A percentile compares a stretch with the other conserved stretches of the same genome.
Conservation (phyloP, 1,140 invertebrate genomes). For the Heliconius nattereri region DNA sequence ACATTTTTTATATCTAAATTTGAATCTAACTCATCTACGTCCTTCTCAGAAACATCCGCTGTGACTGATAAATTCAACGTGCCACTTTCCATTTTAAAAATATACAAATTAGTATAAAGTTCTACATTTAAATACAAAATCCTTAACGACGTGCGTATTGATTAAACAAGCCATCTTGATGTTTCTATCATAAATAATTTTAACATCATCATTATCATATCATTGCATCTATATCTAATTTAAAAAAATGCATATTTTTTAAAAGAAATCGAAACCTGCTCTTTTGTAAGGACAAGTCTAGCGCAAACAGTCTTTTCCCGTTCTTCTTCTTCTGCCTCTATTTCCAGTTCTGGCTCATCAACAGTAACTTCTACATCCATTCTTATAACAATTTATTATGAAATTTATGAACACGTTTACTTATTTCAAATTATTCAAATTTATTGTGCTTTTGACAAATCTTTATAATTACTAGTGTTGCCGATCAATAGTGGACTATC, state of each 20-base stretch:
- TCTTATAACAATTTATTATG: not conserved
- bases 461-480: not conserved
- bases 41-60: slow-evolving; percentile 52
- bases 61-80: slow-evolving; percentile 47
- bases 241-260: not conserved
- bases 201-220: no score
- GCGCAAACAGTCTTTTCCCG: slow-evolving; percentile 57
- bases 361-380: slow-evolving; percentile 53
- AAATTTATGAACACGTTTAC: not conserved
- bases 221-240: no score
- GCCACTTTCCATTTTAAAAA: slow-evolving; percentile 39
- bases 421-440: not conserved
- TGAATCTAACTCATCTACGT: slow-evolving; percentile 40
- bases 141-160: slow-evolving; percentile 37
- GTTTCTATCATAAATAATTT: not conserved
- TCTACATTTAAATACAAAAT: not conserved
- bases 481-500: no score
- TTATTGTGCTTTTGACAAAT: not conserved
- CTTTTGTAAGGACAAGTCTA: slow-evolving; percentile 51
- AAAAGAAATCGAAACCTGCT: slow-evolving; percentile 47
- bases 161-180: slow-evolving; percentile 47
- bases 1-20: slow-evolving; percentile 43
- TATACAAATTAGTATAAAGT: slow-evolving; percentile 10
- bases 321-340: slow-evolving; percentile 47
- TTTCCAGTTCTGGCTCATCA: slow-evolving; percentile 44